Conservation (phyloP, 2,113 vertebrate genomes). For the Hyaena hyaena region DNA sequence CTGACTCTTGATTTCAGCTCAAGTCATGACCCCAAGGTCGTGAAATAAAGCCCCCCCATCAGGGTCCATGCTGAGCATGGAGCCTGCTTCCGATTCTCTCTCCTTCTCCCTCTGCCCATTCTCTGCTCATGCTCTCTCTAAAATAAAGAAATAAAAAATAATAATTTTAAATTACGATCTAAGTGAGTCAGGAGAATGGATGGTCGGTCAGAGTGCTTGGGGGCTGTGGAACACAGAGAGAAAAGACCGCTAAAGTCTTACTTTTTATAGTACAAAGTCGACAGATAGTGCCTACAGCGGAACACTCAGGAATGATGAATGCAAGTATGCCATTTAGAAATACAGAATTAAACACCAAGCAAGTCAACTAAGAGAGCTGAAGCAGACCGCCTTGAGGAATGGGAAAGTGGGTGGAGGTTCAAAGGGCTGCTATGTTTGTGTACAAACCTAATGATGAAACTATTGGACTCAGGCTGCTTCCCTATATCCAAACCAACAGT, state of each 20-base stretch:
- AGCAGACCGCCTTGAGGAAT: neutral
- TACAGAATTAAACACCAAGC: neutral
- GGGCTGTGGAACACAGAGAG: neutral
- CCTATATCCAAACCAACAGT: neutral
- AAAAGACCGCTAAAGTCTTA: neutral
- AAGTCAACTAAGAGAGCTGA: neutral
- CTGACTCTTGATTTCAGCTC: too few species aligned
- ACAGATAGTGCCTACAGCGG: neutral
- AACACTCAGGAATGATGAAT: neutral
- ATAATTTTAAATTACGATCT: neutral
- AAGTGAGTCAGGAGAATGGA: neutral
- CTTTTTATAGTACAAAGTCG: neutral
- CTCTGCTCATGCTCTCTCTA: too few species aligned
- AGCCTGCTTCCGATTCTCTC: too few species aligned
- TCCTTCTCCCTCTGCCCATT: too few species aligned
- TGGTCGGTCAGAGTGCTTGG: neutral
- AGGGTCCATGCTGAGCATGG: too few species aligned
- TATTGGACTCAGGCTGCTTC: neutral
- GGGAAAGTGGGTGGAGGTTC: neutral
- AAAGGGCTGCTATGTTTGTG: neutral
- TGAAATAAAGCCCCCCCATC: too few species aligned
- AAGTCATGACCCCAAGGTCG: too few species aligned
- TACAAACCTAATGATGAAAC: neutral
- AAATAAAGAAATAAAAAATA: too few species aligned
- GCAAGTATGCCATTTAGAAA: neutral